Evolutionary conservation across 2,113 vertebrate species (phyloP).

Genomic region (Phylloscopus trochiloides): DNA sequence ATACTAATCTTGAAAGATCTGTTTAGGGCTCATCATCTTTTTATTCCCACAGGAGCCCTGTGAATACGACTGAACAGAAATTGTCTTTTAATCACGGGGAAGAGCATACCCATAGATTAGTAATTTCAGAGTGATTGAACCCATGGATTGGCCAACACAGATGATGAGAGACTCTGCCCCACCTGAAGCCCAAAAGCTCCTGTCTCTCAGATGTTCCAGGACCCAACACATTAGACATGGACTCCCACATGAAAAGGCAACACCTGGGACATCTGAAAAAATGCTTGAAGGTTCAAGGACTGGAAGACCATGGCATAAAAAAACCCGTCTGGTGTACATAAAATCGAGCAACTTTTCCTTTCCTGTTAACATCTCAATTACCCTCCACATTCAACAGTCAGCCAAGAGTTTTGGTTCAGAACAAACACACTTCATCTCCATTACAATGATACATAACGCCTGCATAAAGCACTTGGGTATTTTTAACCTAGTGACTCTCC

Average conservation of each 20-base stretch:
- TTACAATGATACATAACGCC: neutral
- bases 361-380: neutral
- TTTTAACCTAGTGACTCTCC: conserved; percentile 34
- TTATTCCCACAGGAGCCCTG: neutral
- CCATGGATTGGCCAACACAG: neutral
- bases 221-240: neutral
- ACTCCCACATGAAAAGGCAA: neutral
- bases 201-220: neutral
- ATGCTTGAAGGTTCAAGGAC: neutral
- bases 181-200: neutral
- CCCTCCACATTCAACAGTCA: neutral
- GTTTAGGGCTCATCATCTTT: neutral
- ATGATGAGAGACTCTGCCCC: neutral
- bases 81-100: neutral
- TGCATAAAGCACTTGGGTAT: neutral
- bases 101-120: neutral
- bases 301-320: neutral
- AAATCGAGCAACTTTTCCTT: neutral
- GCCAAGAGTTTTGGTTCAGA: neutral
- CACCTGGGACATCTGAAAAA: neutral
- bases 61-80: neutral
- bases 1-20: neutral
- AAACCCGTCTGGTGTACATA: rapidly evolving
- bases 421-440: neutral
- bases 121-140: neutral